Evolutionary conservation across 2,113 vertebrate species (phyloP), one percentile per base, ranked within the genome.

Genomic region (Xenopus tropicalis): DNA sequence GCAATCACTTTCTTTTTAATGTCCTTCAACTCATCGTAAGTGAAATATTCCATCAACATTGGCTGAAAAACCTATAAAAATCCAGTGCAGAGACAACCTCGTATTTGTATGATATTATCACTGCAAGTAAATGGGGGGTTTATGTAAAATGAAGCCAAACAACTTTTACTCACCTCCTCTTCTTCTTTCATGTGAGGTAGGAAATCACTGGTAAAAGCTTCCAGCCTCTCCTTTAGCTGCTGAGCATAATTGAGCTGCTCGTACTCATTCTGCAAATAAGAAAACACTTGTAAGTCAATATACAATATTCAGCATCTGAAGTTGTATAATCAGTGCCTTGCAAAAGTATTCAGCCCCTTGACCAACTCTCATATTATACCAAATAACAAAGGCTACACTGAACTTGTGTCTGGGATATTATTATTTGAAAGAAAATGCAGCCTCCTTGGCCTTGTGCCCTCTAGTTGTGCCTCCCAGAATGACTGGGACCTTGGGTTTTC

Each of bases 121-220:
- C 29, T 37, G 29, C 5, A 9, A 37, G 29, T 5, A 5, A 37
- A 37, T 37, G 29, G 1, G 10, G 5, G 29, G 29, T 37, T 37
- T 37, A 37, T 37, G 6, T 37, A 37, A 7, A n/a, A n/a, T n/a
- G n/a, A n/a, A 48, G 16, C 46, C 46, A 13, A 10, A 17, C 11
- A 3, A 48, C 46, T 24, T 57, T 59, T 14, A 79, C 88, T 69
- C 82, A 98, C 97, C 96, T 99, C 97, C 73, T 99, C 97, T 66
- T 99, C 97, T 80, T 99, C 97, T 86, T 97, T 98, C 97, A 99
- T 99, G 81, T 98, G 97, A 80, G 97, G 97, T 86, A 98, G 92
- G 83, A 99, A 99, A 88, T 98, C 97, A 80, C 95, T 94, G 20
- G 97, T 99, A 81, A 99, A 99, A 57, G 94, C 97, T 78, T 99